phyloP scores from a whole-genome alignment of 2,797 vertebrate genomes.

The Diplodus puntazzo region DNA sequence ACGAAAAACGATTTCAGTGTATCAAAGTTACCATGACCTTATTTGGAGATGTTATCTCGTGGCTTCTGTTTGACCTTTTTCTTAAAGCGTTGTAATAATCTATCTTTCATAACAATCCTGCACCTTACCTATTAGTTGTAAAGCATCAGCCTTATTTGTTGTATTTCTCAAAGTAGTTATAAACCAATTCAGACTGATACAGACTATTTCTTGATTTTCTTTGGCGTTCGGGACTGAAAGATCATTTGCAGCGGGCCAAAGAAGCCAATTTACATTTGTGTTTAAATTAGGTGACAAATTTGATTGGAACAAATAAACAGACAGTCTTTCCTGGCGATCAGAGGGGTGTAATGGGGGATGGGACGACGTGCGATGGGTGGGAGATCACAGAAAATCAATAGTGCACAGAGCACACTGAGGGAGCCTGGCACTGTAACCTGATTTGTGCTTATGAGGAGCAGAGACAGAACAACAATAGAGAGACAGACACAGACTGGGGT shows the following conservation, averaged over 20 bases:
- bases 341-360: constrained; percentile 67
- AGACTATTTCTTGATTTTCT: neutral
- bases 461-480: constrained; percentile 44
- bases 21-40: too few species aligned
- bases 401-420: constrained; percentile 62
- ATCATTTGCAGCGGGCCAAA: neutral
- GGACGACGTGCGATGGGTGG: constrained; percentile 41
- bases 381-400: constrained; percentile 82
- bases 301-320: constrained; percentile 30
- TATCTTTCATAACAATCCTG: neutral
- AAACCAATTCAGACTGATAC: neutral
- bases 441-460: constrained; percentile 73
- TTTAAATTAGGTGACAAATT: constrained; percentile 3
- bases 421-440: constrained; percentile 76
- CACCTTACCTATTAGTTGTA: neutral
- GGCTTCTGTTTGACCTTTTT: too few species aligned
- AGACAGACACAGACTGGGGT: constrained; percentile 4
- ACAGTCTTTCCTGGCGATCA: constrained; percentile 15
- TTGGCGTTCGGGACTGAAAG: neutral
- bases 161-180: neutral
- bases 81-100: too few species aligned
- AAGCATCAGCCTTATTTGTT: neutral
- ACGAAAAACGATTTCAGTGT: too few species aligned
- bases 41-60: too few species aligned
- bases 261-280: neutral